phyloP scores from a whole-genome alignment of 2,797 vertebrate species.

The Coranthus polyacanthus region DNA sequence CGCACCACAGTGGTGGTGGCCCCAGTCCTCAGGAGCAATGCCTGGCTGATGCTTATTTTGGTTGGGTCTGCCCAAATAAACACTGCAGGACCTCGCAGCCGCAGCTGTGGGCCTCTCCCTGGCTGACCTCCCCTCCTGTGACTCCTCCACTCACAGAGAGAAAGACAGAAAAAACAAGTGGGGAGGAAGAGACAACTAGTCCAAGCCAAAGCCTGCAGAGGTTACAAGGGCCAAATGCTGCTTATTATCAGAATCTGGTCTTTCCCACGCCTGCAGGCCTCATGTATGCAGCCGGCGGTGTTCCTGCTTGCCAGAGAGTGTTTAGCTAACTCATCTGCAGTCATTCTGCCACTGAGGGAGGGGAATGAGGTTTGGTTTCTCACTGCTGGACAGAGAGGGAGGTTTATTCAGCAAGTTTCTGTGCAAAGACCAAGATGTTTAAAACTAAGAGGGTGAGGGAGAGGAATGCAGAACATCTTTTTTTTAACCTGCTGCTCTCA shows the following conservation, averaged over 20 bases:
- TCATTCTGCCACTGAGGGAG: conserved; percentile 64
- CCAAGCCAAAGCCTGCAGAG: conserved; percentile 75
- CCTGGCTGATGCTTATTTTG: conserved; percentile 84
- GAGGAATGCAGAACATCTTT: conserved; percentile 66
- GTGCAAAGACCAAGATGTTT: conserved; percentile 54
- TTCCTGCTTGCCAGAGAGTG: conserved; percentile 76
- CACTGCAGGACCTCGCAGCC: conserved; percentile 74
- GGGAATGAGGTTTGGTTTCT: conserved; percentile 52
- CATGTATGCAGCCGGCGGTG: conserved; percentile 77
- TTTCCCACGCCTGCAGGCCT: conserved; percentile 84
- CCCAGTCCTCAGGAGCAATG: conserved; percentile 78
- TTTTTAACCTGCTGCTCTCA: conserved; percentile 64
- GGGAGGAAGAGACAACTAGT: conserved; percentile 65
- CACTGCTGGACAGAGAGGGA: conserved; percentile 56
- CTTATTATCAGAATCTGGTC: conserved; percentile 83
- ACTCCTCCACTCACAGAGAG: conserved; percentile 69
- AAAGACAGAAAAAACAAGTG: conserved; percentile 68
- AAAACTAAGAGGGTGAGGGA: conserved; percentile 48
- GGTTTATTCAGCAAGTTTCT: conserved; percentile 75
- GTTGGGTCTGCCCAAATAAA: conserved; percentile 87
- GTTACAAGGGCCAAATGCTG: conserved; percentile 79
- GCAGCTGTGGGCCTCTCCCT: conserved; percentile 81
- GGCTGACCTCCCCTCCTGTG: conserved; percentile 79
- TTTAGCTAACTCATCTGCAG: conserved; percentile 80
- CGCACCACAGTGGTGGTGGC: conserved; percentile 70